A percentile compares a stretch with the other conserved stretches of the same genome.
Evolutionary conservation across 2,113 vertebrate species (phyloP).

Genomic region (Ophthalmolycus amberensis): DNA sequence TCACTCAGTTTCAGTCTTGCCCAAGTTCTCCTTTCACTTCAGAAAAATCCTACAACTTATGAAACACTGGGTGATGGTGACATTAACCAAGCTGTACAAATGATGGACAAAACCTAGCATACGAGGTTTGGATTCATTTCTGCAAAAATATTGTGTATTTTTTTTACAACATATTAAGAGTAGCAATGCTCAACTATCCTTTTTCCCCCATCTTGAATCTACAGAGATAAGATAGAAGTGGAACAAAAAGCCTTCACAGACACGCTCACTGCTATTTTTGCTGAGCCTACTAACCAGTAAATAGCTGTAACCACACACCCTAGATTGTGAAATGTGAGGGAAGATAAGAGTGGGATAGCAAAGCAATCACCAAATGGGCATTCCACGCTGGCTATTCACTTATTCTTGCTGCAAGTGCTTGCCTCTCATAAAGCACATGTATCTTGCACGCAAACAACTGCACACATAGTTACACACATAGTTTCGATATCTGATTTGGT

Average conservation of each 20-base stretch:
- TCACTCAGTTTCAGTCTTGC: constrained; percentile 83
- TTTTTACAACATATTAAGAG: constrained; percentile 14
- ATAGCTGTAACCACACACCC: constrained; percentile 68
- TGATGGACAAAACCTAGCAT: constrained; percentile 64
- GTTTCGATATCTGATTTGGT: not conserved
- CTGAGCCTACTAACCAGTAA: constrained; percentile 68
- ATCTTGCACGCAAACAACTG: constrained; percentile 33
- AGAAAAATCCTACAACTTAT: constrained; percentile 80
- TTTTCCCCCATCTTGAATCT: constrained; percentile 31
- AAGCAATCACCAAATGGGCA: constrained; percentile 54
- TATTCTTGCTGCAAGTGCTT: constrained; percentile 33
- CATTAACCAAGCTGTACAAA: constrained; percentile 66
- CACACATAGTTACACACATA: constrained; percentile 10
- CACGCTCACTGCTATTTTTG: constrained; percentile 46
- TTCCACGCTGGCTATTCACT: constrained; percentile 46
- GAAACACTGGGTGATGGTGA: constrained; percentile 75
- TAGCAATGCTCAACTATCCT: not conserved
- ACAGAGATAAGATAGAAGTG: constrained; percentile 47
- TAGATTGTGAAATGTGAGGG: constrained; percentile 71
- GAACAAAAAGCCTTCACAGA: constrained; percentile 51
- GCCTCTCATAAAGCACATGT: not conserved
- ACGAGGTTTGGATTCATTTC: constrained; percentile 59
- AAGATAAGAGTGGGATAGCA: constrained; percentile 65
- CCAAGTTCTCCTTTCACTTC: constrained; percentile 88
- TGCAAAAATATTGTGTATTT: constrained; percentile 24